Base-by-base conservation (phyloP, 2,113 vertebrate genomes). In the Campylomormyrus tamandua region DNA sequence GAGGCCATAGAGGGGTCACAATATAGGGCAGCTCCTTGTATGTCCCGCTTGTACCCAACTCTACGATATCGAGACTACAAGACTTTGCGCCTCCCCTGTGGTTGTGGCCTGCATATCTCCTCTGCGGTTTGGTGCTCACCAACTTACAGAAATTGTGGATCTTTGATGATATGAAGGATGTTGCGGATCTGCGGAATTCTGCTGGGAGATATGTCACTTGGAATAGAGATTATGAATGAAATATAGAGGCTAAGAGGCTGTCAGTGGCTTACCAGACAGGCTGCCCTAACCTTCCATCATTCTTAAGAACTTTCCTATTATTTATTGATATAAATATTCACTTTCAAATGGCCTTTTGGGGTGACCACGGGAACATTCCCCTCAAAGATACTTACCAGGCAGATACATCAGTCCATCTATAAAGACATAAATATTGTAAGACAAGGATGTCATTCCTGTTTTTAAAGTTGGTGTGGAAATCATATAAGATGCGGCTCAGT, bases 381-480 rank as follows among this genome's bases (percentile, higher is more conserved):
- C 45, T 89, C 66, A 89, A 50, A 77, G 48, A 42, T 77, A 89
- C 74, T 52, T 52, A 80, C 70, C 62, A 89, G 48, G 62, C 88
- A 17, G 31, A 39, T 3, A 46, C 66, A 56, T 62, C 42, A 74
- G 46, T 9, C 66, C 87, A 24, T 62, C 45, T 52, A 42, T 46
- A 89, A 48, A 74, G 2, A 52, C 24, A 74, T 19, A 77, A 35
- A 49, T 80, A 35, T 11, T 35, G 7, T 35, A 31, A 77, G n/a
- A 89, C 48, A 77, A 27, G 9, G 35, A 42, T 42, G 74, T 19
- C 74, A 77, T 77, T 77, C 31, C 31, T 77, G 70, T 74, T 39
- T 39, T 39, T 35, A 77, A 42, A 39, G 31, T 77, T 6, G 70
- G 31, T 35, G 27, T 31, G 31, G 31, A 74, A 35, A 74, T 74